phyloP scores from a whole-genome alignment of 2,797 vertebrate genomes.

The Sebastes jordani region DNA sequence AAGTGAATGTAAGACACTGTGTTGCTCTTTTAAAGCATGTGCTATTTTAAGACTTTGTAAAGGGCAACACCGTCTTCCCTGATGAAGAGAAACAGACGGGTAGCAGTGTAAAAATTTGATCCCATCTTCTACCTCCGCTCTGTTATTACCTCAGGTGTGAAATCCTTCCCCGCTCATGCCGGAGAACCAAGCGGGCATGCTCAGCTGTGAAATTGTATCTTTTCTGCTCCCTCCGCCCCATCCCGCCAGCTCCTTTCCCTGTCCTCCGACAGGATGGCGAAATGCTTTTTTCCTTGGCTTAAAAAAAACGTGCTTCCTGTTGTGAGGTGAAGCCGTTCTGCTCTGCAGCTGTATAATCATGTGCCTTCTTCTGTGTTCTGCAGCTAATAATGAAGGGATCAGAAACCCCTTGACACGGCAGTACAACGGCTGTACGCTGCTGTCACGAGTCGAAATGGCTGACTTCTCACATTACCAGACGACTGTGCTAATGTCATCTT shows the following conservation, averaged over 20 bases:
- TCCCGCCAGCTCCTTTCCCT: constrained; percentile 5
- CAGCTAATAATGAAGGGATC: constrained; percentile 29
- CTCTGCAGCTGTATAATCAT: constrained; percentile 52
- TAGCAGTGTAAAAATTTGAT: constrained; percentile 69
- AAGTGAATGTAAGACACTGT: constrained; percentile 45
- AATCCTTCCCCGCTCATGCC: constrained; percentile 64
- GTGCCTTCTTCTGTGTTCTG: neutral
- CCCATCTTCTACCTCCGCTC: constrained; percentile 64
- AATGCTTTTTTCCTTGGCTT: constrained; percentile 22
- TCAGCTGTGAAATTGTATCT: constrained; percentile 84
- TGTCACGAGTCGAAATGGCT: constrained; percentile 1
- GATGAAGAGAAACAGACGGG: constrained; percentile 66
- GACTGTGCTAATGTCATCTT: constrained; percentile 19
- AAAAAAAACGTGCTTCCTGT: constrained; percentile 13
- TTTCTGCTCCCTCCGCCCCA: constrained; percentile 53
- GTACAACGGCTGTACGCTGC: neutral
- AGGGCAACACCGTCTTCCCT: constrained; percentile 45
- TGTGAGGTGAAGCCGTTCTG: constrained; percentile 36
- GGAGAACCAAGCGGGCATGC: constrained; percentile 68
- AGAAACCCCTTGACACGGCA: neutral
- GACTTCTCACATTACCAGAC: constrained; percentile 28
- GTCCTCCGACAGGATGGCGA: constrained; percentile 30
- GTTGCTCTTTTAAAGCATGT: constrained; percentile 45
- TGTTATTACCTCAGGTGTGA: constrained; percentile 80
- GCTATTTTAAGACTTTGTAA: constrained; percentile 61